These are phyloP conservation scores for Sicus ferrugineus DNA, from an alignment of 2,888 invertebrate species.

Conservation along the genomic window DNA sequence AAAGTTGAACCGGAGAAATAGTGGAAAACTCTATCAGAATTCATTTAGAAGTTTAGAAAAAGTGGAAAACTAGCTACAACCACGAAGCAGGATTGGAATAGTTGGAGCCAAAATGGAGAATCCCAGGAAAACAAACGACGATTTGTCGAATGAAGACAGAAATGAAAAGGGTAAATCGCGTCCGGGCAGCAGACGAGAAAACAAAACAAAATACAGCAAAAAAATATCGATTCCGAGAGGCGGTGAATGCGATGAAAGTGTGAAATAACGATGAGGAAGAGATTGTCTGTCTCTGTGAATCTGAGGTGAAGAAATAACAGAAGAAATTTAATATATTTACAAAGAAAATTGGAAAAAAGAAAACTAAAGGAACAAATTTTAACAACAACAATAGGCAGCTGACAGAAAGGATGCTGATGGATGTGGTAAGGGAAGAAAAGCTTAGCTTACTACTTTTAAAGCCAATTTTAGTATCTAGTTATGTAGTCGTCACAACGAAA, in stretches of 20 bases:
- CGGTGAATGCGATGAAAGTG: neutral
- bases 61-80: conserved; percentile 19
- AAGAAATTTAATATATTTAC: neutral
- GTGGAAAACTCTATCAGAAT: conserved; percentile 21
- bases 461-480: too few species aligned
- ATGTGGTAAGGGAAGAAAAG: too few species aligned
- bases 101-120: conserved; percentile 5
- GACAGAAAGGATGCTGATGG: neutral
- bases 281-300: neutral
- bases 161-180: conserved; percentile 6
- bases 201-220: conserved; percentile 41
- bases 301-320: neutral
- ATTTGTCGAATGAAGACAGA: neutral
- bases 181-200: conserved; percentile 5
- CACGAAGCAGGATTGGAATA: conserved; percentile 12
- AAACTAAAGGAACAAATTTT: too few species aligned
- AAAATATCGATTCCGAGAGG: conserved; percentile 43
- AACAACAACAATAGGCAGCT: too few species aligned
- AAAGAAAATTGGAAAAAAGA: neutral
- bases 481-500: neutral
- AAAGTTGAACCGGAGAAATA: too few species aligned
- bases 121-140: neutral
- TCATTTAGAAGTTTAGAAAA: conserved; percentile 13
- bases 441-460: too few species aligned
- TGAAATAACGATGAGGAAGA: neutral